A percentile compares a stretch with the other conserved stretches of the same genome.
phyloP scores from a whole-genome alignment of 2,113 vertebrate species.

The Bubalus kerabau region DNA sequence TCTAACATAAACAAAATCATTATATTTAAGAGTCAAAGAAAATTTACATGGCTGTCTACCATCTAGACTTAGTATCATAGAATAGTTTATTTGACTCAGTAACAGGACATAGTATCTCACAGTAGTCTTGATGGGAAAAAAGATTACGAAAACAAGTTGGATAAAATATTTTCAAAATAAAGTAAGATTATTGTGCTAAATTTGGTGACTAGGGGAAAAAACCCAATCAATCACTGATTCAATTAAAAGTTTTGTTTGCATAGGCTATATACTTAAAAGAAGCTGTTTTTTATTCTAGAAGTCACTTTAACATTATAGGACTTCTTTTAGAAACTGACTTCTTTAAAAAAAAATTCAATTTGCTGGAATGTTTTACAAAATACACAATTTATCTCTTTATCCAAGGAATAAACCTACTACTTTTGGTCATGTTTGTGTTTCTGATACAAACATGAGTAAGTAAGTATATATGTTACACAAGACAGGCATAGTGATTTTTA shows the following conservation, averaged over 20 bases:
- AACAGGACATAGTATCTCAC: not conserved
- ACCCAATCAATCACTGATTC: not conserved
- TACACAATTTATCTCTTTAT: not conserved
- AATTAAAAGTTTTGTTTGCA: conserved; percentile 22
- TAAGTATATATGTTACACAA: not conserved
- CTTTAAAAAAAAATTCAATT: not conserved
- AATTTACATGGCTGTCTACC: not conserved
- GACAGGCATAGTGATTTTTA: not conserved
- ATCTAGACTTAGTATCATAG: not conserved
- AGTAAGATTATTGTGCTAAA: not conserved
- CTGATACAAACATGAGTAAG: not conserved
- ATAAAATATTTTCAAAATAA: conserved; percentile 25
- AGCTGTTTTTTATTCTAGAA: not conserved
- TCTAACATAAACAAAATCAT: not conserved
- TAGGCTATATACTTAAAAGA: conserved; percentile 5
- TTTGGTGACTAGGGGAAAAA: not conserved
- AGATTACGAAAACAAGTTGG: not conserved
- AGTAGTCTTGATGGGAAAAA: not conserved
- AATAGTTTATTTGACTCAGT: not conserved
- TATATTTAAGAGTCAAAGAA: not conserved
- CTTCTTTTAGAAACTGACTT: conserved; percentile 32
- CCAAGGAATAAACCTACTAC: not conserved
- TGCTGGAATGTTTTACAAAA: conserved; percentile 2
- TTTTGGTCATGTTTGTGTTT: not conserved
- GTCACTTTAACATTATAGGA: not conserved